A percentile compares a stretch with the other conserved stretches of the same genome.
Conservation (phyloP, 2,797 vertebrate genomes). For the Cossypha heuglini region DNA sequence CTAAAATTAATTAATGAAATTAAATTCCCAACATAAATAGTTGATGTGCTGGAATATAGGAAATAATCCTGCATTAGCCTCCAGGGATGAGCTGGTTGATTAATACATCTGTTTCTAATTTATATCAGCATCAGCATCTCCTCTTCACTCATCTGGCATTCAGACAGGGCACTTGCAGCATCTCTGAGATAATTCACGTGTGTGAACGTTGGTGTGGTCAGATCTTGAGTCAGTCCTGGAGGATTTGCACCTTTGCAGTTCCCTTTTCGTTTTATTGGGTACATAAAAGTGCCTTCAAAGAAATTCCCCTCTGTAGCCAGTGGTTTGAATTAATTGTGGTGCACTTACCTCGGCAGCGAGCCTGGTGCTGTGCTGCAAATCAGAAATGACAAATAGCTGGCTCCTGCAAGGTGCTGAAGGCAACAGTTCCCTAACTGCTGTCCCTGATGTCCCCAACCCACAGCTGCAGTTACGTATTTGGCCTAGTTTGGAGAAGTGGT, state of each 20-base stretch:
- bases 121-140: not conserved
- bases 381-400: not conserved
- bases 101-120: constrained; percentile 53
- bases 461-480: not conserved
- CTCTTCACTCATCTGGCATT: not conserved
- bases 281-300: not conserved
- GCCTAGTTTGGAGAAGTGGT: not conserved
- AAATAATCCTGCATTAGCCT: constrained; percentile 49
- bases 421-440: not conserved
- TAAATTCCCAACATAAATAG: constrained; percentile 47
- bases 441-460: not conserved
- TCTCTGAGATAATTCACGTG: not conserved
- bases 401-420: constrained; percentile 31
- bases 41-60: constrained; percentile 22
- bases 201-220: not conserved
- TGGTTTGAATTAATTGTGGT: not conserved
- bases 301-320: not conserved
- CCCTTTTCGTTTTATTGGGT: not conserved
- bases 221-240: not conserved
- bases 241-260: not conserved
- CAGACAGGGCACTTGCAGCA: not conserved
- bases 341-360: not conserved
- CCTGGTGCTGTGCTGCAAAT: not conserved
- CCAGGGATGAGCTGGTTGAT: constrained; percentile 25
- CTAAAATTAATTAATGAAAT: constrained; percentile 45